A percentile compares a stretch with the other conserved stretches of the same genome.
phyloP scores from a whole-genome alignment of 2,113 vertebrate species.

The Columbina picui region DNA sequence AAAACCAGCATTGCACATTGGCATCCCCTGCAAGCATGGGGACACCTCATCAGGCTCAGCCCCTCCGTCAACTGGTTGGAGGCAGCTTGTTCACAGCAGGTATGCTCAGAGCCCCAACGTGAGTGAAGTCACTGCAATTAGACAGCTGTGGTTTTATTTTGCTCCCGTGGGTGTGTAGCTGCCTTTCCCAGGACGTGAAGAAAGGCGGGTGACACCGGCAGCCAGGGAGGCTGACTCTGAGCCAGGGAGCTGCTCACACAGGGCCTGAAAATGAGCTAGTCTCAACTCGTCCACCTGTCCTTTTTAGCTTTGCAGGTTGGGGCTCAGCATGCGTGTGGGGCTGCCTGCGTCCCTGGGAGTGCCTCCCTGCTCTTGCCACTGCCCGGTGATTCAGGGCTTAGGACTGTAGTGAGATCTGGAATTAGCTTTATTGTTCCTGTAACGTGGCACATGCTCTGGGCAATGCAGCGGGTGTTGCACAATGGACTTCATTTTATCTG shows the following conservation, averaged over 20 bases:
- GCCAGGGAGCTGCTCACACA: background rate
- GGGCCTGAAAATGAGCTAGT: background rate
- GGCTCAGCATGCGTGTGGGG: background rate
- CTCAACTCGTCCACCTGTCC: background rate
- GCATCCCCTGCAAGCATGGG: background rate
- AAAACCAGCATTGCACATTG: accelerated
- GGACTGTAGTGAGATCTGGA: slow-evolving; percentile 43
- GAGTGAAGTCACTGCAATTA: slow-evolving; percentile 28
- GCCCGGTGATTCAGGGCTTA: slow-evolving; percentile 60
- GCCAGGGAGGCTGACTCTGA: background rate
- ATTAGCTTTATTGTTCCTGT: slow-evolving; percentile 56
- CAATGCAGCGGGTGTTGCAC: slow-evolving; percentile 16
- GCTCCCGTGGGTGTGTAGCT: background rate
- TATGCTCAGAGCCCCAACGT: background rate
- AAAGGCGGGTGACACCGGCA: background rate
- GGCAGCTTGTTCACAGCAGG: background rate
- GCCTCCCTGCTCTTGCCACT: slow-evolving; percentile 11
- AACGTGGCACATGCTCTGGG: background rate
- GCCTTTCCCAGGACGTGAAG: slow-evolving; percentile 33
- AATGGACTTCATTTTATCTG: slow-evolving; percentile 40
- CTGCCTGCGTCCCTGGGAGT: slow-evolving; percentile 10
- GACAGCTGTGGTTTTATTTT: background rate
- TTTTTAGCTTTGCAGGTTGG: background rate
- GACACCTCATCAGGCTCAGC: background rate
- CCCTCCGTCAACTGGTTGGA: background rate